A percentile compares a stretch with the other conserved stretches of the same genome.
phyloP scores from a whole-genome alignment of 2,113 vertebrate genomes.

The Scopus umbretta region DNA sequence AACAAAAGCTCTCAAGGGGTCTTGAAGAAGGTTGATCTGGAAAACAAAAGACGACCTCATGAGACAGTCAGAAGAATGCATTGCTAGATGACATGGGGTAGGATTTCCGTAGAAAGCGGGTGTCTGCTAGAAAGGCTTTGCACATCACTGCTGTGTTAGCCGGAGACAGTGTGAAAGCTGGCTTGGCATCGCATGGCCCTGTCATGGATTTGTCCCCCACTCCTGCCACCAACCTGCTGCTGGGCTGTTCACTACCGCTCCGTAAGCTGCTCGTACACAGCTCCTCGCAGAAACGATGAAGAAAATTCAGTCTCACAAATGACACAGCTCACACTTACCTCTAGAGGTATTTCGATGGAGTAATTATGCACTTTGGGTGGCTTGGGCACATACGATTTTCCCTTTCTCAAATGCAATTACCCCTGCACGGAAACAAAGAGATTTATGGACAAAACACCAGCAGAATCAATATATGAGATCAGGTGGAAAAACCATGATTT shows the following conservation, averaged over 20 bases:
- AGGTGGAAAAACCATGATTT: neutral
- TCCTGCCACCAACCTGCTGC: neutral
- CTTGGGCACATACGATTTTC: neutral
- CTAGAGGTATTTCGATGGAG: neutral
- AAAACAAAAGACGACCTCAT: neutral
- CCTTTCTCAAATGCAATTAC: neutral
- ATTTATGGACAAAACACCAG: neutral
- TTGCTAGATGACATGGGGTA: no score
- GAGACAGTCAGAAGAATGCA: neutral
- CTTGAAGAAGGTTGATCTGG: neutral
- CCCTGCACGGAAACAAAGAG: neutral
- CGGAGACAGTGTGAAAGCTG: neutral
- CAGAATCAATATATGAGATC: neutral
- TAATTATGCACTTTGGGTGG: neutral
- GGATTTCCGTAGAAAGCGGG: no score
- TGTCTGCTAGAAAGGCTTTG: neutral
- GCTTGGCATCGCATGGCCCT: rapidly evolving
- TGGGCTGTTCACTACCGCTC: rapidly evolving
- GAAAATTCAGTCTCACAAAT: neutral
- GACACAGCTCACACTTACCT: neutral
- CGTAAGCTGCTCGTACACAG: neutral
- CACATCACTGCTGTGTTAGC: rapidly evolving
- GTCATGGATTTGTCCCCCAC: neutral
- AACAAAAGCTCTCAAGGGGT: neutral
- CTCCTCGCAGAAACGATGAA: neutral